A percentile compares a stretch with the other conserved stretches of the same genome.
Evolutionary conservation across 2,888 invertebrate species (phyloP).

Genomic region (Philereme transversata): DNA sequence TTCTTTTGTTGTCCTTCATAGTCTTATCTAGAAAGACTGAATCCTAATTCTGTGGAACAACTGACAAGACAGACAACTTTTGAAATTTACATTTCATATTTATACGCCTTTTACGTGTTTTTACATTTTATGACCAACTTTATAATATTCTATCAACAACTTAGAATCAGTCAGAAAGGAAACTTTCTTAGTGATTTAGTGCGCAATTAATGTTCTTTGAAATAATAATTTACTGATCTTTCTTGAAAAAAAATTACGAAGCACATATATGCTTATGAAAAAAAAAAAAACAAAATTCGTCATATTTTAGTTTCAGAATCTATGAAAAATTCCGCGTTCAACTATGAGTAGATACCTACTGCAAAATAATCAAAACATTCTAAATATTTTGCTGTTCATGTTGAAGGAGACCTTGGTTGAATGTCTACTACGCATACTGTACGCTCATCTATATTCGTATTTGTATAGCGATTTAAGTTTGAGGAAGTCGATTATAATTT

Average conservation of each 20-base stretch:
- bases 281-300: background rate
- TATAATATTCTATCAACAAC: background rate
- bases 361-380: background rate
- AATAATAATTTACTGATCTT: background rate
- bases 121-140: background rate
- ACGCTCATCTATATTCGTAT: background rate
- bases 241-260: background rate
- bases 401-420: slow-evolving; percentile 30
- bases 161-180: background rate
- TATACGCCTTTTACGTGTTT: too few species aligned
- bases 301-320: slow-evolving; percentile 4
- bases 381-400: slow-evolving; percentile 3
- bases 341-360: slow-evolving; percentile 1
- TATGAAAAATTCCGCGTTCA: slow-evolving; percentile 11
- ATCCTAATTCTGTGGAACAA: too few species aligned
- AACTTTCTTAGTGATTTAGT: background rate
- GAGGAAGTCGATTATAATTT: slow-evolving; percentile 27
- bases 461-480: background rate
- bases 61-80: too few species aligned
- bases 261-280: background rate
- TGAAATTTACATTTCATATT: too few species aligned
- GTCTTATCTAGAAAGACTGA: background rate
- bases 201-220: background rate
- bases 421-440: slow-evolving; percentile 4
- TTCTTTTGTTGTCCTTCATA: slow-evolving; percentile 20